Evolutionary conservation across 2,113 vertebrate genomes (phyloP).

Genomic region (Lepisosteus osseus): DNA sequence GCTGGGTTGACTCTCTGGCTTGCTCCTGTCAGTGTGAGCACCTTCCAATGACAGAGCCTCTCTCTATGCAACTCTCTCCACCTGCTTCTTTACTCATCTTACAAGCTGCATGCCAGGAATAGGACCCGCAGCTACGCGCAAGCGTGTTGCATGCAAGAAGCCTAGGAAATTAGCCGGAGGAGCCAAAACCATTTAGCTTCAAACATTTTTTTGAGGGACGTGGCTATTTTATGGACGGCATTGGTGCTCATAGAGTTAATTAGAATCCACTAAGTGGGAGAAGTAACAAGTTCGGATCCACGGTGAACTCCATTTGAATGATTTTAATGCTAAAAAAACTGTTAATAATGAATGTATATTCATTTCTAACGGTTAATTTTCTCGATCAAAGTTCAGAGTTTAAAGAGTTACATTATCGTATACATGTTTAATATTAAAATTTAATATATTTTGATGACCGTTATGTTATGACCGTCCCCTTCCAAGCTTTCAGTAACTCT

Average conservation of each 20-base stretch:
- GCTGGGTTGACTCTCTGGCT: conserved; percentile 56
- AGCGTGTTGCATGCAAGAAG: conserved; percentile 52
- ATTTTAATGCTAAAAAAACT: not conserved
- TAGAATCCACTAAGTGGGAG: not conserved
- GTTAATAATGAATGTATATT: not conserved
- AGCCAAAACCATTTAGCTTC: conserved; percentile 16
- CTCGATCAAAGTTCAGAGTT: too few species aligned
- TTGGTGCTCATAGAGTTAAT: not conserved
- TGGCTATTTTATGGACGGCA: conserved; percentile 2
- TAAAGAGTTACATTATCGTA: too few species aligned
- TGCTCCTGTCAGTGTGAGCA: conserved; percentile 71
- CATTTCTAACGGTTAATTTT: too few species aligned
- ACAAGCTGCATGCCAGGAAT: conserved; percentile 66
- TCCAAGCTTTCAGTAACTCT: too few species aligned
- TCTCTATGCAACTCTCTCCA: conserved; percentile 61
- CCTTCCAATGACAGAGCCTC: conserved; percentile 64
- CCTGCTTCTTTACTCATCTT: conserved; percentile 77
- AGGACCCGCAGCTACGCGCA: conserved; percentile 58
- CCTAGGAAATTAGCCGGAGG: conserved; percentile 46
- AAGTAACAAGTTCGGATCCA: too few species aligned
- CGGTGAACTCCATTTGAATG: not conserved
- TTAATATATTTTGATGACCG: too few species aligned
- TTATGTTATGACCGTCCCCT: too few species aligned
- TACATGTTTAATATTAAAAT: too few species aligned
- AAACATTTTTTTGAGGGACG: not conserved